A percentile compares a stretch with the other conserved stretches of the same genome.
Conservation (phyloP, 2,797 vertebrate genomes). For the Liasis olivaceus region DNA sequence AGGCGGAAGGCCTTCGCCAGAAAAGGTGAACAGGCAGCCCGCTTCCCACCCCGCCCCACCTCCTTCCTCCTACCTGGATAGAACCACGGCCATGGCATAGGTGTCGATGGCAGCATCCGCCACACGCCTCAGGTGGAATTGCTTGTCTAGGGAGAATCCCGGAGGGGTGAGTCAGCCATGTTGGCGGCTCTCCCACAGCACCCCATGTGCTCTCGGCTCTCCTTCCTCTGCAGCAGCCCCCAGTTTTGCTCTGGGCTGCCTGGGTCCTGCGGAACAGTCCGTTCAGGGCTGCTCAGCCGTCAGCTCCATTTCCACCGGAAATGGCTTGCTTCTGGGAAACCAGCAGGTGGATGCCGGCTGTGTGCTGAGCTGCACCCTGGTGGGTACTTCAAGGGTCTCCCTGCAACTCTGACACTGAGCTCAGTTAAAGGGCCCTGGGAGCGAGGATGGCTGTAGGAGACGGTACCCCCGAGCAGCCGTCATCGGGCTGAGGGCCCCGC, state of each 20-base stretch:
- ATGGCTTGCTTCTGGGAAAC: not conserved
- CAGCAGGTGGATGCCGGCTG: too few relatives aligned
- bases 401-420: not conserved
- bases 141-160: not conserved
- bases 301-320: not conserved
- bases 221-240: not conserved
- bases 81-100: not conserved
- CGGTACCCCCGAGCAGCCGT: too few relatives aligned
- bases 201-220: not conserved
- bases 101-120: not conserved
- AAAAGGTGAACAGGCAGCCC: not conserved
- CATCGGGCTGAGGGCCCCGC: too few relatives aligned
- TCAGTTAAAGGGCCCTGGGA: not conserved
- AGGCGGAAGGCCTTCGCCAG: too few relatives aligned
- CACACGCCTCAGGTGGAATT: not conserved
- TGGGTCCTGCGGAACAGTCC: not conserved
- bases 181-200: not conserved
- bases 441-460: too few relatives aligned
- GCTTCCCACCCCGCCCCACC: not conserved
- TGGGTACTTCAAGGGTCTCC: too few relatives aligned
- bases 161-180: not conserved
- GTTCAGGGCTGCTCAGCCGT: too few relatives aligned
- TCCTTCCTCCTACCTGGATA: not conserved
- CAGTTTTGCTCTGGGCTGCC: not conserved
- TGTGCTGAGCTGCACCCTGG: too few relatives aligned